Evolutionary conservation across 2,888 invertebrate genomes (phyloP), one percentile per base, ranked within the genome.

Genomic region (Baccha elongata): DNA sequence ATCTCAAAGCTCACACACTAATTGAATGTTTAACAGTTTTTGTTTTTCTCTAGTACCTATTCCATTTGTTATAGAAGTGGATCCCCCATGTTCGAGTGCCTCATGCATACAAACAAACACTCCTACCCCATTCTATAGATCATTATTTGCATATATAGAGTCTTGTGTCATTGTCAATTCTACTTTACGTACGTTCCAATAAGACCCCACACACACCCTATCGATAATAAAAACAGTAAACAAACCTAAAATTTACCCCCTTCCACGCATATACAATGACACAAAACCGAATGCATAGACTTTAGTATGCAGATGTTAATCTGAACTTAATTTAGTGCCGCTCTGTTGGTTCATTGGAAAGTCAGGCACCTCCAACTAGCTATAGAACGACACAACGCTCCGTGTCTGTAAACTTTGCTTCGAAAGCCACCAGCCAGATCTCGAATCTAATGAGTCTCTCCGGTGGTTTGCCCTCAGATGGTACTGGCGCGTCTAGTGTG

Each of bases 321-420:
- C 72, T 83, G 64, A 83, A 83, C 83, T 78, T 72, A 73, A 78
- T 83, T 83, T 78, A 83, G 83, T 83, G 46, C 68, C 72, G 78
- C 72, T 78, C 19, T 21, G 42, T 29, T 50, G 72, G 68, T 55
- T 83, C 64, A 40, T 52, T 68, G 72, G 78, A 78, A 83, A 80
- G 62, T 48, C 32, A 55, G 37, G 40, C 44, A 37, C 35, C 67
- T 5, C 15, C 75, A 26, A n/a, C 26, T 19, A 53, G 42, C 42
- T 15, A 37, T 21, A 13, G 26, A 40, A 0, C 42, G 35, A 40
- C 46, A 37, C 48, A 11, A n/a, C n/a, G n/a, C 11, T 55, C 13
- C 2, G 13, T 13, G 13, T 40, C 5, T 3, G 53, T 17, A 19
- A n/a, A n/a, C n/a, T n/a, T 1, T 21, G 21, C 6, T 53, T 40